Conservation (phyloP, 2,113 vertebrate genomes). For the Chauna torquata region DNA sequence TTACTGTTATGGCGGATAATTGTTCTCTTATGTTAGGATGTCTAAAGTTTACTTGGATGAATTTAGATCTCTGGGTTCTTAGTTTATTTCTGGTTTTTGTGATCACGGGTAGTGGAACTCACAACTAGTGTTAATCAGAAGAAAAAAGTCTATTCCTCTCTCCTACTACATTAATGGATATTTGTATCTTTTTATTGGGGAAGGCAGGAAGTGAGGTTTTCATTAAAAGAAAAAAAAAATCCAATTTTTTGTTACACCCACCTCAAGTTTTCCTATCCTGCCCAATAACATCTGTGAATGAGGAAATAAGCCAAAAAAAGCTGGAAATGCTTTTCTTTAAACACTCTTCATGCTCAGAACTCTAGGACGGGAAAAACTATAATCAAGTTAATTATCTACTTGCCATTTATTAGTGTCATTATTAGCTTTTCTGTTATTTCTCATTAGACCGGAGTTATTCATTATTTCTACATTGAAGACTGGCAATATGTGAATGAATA, state of each 20-base stretch:
- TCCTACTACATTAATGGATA: not conserved
- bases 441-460: conserved; percentile 85
- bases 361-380: not conserved
- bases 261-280: not conserved
- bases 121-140: not conserved
- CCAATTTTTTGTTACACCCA: not conserved
- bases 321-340: not conserved
- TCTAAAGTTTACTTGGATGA: not conserved
- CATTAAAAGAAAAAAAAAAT: not conserved
- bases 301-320: not conserved
- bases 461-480: conserved; percentile 92
- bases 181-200: not conserved
- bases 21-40: not conserved
- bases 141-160: not conserved
- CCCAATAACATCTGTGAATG: not conserved
- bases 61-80: not conserved
- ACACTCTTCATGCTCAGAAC: not conserved
- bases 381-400: not conserved
- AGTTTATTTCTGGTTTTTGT: not conserved
- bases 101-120: too few relatives aligned
- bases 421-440: not conserved
- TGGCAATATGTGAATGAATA: conserved; percentile 91
- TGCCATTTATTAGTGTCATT: not conserved
- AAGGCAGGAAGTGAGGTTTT: not conserved
- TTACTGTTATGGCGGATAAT: not conserved